A percentile compares a stretch with the other conserved stretches of the same genome.
Conservation (phyloP, 2,797 vertebrate genomes). For the Gobionotothen gibberifrons region DNA sequence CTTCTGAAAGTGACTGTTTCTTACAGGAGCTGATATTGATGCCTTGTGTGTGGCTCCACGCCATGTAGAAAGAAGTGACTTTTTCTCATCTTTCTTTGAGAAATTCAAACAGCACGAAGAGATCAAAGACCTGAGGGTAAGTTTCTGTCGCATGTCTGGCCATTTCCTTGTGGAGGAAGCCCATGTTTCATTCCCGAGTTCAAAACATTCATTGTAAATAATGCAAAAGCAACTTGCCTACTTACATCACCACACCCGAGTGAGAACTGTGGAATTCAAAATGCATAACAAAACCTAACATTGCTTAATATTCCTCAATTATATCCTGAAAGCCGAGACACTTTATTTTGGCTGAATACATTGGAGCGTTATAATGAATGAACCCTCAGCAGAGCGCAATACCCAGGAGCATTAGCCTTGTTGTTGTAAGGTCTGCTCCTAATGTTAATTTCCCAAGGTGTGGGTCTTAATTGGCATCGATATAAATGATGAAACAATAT, state of each 20-base stretch:
- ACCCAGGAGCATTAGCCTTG: not conserved
- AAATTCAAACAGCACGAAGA: constrained; percentile 93
- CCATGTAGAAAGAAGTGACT: constrained; percentile 95
- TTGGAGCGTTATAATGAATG: not conserved
- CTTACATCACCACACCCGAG: not conserved
- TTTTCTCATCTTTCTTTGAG: constrained; percentile 97
- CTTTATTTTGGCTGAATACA: not conserved
- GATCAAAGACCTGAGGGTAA: constrained; percentile 94
- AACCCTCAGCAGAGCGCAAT: constrained; percentile 2
- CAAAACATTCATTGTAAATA: not conserved
- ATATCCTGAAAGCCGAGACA: not conserved
- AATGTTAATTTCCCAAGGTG: constrained; percentile 8
- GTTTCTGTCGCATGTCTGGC: constrained; percentile 17
- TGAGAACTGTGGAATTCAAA: not conserved
- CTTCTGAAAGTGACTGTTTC: constrained; percentile 30
- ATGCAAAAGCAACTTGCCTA: not conserved
- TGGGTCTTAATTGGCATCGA: not conserved
- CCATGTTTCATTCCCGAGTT: not conserved
- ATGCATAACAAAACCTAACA: too few relatives aligned
- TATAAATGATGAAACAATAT: not conserved
- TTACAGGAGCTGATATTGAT: constrained; percentile 96
- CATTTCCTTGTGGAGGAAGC: not conserved
- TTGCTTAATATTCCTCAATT: not conserved
- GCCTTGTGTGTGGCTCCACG: constrained; percentile 96
- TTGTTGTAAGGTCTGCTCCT: not conserved